Percentiles rank a stretch among this genome's conserved stretches.
Evolutionary conservation across 2,888 invertebrate species (phyloP).

Genomic region (Holacanthella duospinosa): DNA sequence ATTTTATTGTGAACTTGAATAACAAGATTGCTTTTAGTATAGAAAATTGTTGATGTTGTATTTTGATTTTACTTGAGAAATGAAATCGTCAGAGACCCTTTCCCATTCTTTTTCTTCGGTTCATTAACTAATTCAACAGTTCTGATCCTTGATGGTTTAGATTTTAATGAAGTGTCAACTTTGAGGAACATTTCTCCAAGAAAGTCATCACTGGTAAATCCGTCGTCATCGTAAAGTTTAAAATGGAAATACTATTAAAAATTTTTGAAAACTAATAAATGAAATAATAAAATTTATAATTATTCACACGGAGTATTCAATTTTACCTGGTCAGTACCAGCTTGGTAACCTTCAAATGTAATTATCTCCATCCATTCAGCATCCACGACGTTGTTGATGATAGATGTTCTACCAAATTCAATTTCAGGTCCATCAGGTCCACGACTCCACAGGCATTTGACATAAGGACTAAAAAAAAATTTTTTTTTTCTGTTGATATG

Average conservation of each 20-base stretch:
- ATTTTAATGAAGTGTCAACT: not conserved
- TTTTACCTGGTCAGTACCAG: slow-evolving; percentile 3
- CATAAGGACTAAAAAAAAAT: slow-evolving; percentile 1
- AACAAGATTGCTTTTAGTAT: not conserved
- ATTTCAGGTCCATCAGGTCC: slow-evolving; percentile 5
- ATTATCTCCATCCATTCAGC: slow-evolving; percentile 6
- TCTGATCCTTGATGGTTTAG: not conserved
- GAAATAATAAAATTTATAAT: not conserved
- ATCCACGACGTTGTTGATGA: slow-evolving; percentile 5
- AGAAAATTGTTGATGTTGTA: not conserved
- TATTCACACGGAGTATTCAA: not conserved
- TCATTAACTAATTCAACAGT: not conserved
- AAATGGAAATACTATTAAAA: not conserved
- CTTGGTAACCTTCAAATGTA: not conserved
- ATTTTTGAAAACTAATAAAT: too few species aligned
- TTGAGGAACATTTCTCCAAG: slow-evolving; percentile 7
- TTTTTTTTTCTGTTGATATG: not conserved
- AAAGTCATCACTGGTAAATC: not conserved
- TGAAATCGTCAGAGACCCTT: not conserved
- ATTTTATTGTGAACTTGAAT: not conserved
- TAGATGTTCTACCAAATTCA: not conserved
- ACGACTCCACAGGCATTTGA: not conserved
- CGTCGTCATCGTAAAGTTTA: slow-evolving; percentile 5
- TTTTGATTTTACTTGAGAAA: not conserved
- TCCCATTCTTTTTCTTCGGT: not conserved